Base-by-base conservation (phyloP, 2,113 vertebrate species). In the Solenodon paradoxus region DNA sequence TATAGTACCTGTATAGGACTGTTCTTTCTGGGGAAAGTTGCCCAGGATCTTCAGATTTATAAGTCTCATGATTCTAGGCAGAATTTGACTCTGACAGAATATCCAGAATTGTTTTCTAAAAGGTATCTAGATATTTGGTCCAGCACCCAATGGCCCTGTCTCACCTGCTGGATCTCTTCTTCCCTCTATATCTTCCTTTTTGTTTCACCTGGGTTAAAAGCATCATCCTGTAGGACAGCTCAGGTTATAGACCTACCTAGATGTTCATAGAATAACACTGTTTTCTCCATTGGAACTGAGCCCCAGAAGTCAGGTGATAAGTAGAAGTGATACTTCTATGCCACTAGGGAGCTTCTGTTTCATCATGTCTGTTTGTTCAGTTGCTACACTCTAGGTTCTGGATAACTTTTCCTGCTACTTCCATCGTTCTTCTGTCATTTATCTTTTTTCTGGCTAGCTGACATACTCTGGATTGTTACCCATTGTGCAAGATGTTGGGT, bases 401-500 rank as follows among this genome's bases (percentile, higher is more conserved):
- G 0, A 99, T 99, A 22, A 98, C 98, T 92, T 98, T 98, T 0
- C 98, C 98, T 12, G 98, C 98, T 49, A 98, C 98, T 96, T 99
- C 98, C 98, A 99, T 99, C 99, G 98, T 99, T 95, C 22, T 98
- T 71, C 95, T 98, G 97, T 99, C 98, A 75, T 99, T 79, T 99
- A 98, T 0, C 40, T 98, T 95, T 99, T 99, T 96, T 99, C 99
- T 0, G 99, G 98, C 98, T 98, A 99, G 98, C 98, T 20, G 99
- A 99, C 82, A 99, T 98, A 3, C 99, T 99, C 98, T 99, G 98
- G 88, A 99, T 99, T 1, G 93, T 98, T n/a, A 99, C 99, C 99
- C 99, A 99, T 22, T 99, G 93, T 35, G 98, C 97, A 4, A 99
- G 98, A 4, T 99, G 98, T 99, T 99, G 7, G 2, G 77, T 1